A percentile compares a stretch with the other conserved stretches of the same genome.
Evolutionary conservation across 2,888 invertebrate genomes (phyloP).

Genomic region (Troides helena): DNA sequence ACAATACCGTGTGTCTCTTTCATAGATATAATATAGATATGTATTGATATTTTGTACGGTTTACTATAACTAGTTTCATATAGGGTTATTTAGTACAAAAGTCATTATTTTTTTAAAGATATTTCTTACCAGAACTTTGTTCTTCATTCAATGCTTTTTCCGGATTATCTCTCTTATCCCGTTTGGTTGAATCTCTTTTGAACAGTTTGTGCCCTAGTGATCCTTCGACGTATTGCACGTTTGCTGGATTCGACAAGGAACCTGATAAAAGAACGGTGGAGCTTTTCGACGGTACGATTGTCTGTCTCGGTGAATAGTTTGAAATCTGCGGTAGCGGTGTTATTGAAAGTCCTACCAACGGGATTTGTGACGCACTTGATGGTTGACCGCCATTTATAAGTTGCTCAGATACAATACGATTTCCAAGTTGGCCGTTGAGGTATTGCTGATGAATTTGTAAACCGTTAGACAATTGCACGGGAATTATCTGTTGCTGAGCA

Average conservation of each 20-base stretch:
- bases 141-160: slow-evolving; percentile 64
- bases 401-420: slow-evolving; percentile 79
- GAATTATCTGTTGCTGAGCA: slow-evolving; percentile 68
- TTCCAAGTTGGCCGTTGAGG: slow-evolving; percentile 83
- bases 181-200: slow-evolving; percentile 70
- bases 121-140: slow-evolving; percentile 45
- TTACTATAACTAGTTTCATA: not conserved
- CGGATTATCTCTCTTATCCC: slow-evolving; percentile 74
- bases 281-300: slow-evolving; percentile 55
- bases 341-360: slow-evolving; percentile 39
- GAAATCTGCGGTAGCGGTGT: slow-evolving; percentile 46
- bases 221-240: slow-evolving; percentile 83
- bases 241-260: slow-evolving; percentile 78
- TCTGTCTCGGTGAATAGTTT: slow-evolving; percentile 42
- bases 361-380: slow-evolving; percentile 40
- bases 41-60: not conserved
- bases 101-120: not conserved
- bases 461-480: slow-evolving; percentile 69
- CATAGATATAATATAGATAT: not conserved
- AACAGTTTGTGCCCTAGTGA: slow-evolving; percentile 71
- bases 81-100: not conserved
- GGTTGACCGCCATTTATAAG: slow-evolving; percentile 62
- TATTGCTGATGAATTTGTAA: slow-evolving; percentile 79
- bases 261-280: slow-evolving; percentile 64
- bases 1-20: not conserved